Base-by-base conservation (phyloP, 2,113 vertebrate species). In the Ginglymostoma cirratum region DNA sequence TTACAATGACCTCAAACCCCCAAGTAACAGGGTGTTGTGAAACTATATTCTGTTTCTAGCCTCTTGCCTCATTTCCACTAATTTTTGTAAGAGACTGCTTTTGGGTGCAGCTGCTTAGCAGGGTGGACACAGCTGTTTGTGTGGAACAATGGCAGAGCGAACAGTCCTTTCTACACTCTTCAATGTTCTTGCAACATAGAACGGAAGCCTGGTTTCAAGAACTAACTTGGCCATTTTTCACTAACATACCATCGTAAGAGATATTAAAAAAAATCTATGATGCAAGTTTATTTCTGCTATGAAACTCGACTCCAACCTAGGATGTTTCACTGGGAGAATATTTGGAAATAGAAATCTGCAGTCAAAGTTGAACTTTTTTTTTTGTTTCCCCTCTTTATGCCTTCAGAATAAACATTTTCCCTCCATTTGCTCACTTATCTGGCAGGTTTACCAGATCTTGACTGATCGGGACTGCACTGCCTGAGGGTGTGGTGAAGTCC, bases 101-200 rank as follows among this genome's bases (percentile, higher is more conserved):
- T 70, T 95, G 69, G 45, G 72, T 52, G 15, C 94, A 48, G 27
- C 94, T 52, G 69, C 30, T 48, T 70, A 95, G 24, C 94, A 34
- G 94, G 94, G 45, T 72, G 45, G 14, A 48, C 27, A 30, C 94
- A 95, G 38, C 94, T 52, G 94, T 95, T 72, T 30, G 69, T 95
- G 27, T 76, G 38, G 52, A 52, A 23, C 87, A 66, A 38, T 93
- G 30, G n/a, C 61, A 65, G 55, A 38, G n/a, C 55, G 17, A 93
- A 23, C 55, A 93, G 65, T 23, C 7, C 34, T 93, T 93, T 67
- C 61, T 34, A 38, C 19, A 42, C 80, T 21, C 80, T 38, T 21
- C 15, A 83, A 45, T 83, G 80, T 83, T 42, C 38, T 83, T 93
- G 61, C 34, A 34, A 67, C n/a, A 66, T 66, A 38, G n/a, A 87